phyloP scores from a whole-genome alignment of 2,797 vertebrate species.

The Alcedo atthis region DNA sequence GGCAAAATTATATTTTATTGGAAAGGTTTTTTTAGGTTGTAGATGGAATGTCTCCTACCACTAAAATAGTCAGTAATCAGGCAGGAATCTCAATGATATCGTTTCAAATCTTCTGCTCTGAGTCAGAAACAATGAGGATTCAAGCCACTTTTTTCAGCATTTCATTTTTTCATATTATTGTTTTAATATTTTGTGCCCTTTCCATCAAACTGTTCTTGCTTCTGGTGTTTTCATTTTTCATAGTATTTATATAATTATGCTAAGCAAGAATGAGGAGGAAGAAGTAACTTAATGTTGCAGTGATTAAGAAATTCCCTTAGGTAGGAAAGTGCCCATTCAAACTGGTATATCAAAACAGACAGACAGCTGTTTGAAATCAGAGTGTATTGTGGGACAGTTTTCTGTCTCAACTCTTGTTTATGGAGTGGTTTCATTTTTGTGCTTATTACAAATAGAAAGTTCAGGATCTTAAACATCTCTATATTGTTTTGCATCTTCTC shows the following conservation, averaged over 20 bases:
- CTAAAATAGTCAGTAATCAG: neutral
- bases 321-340: neutral
- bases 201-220: neutral
- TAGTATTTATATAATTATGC: neutral
- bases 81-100: neutral
- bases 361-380: neutral
- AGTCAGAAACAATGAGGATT: neutral
- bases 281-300: neutral
- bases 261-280: neutral
- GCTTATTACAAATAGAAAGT: neutral
- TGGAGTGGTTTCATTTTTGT: neutral
- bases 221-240: neutral
- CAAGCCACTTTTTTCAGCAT: neutral
- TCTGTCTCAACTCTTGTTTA: neutral
- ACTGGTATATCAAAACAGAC: neutral
- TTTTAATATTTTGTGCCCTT: neutral
- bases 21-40: neutral
- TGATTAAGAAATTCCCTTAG: neutral
- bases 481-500: neutral
- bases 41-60: neutral
- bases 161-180: neutral
- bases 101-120: neutral
- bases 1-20: neutral
- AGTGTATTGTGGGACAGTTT: neutral
- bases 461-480: neutral